Evolutionary conservation across 2,113 vertebrate species (phyloP), one percentile per base, ranked within the genome.

Genomic region (Thamnaconus septentrionalis): DNA sequence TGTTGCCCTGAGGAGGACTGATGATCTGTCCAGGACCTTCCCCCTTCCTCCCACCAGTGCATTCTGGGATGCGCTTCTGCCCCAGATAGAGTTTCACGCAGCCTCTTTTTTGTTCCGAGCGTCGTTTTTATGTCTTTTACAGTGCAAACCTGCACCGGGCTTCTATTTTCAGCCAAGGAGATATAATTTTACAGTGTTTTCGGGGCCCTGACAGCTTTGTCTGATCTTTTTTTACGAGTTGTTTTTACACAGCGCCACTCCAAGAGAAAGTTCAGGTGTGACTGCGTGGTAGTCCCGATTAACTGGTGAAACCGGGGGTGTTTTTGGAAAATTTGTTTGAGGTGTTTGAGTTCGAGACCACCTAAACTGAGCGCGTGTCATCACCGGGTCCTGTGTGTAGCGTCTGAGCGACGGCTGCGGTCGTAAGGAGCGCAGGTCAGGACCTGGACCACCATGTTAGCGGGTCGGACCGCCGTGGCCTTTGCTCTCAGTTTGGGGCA

Each of bases 151-250:
- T 54, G 60, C 49, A 71, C 47, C 61, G 54, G 59, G 53, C 53
- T 75, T 74, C 68, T 78, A 75, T 77, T 76, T 74, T 70, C 51
- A 78, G 76, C 9, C 5, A 66, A 39, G 63, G 62, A 55, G 47
- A 1, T 58, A 49, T 57, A 59, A 45, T 60, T 71, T 69, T 55
- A 64, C 53, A 67, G 60, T 65, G 60, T 76, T 84, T 76, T 59
- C 12, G 76, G 61, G 57, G 9, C 46, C 61, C 62, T 46, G 46
- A 65, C 62, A 58, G 74, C 60, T 69, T 60, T 59, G 71, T 79
- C 59, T 79, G 83, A 84, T 83, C 63, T 82, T 76, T 82, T 74
- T 80, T 82, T 81, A 78, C 41, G 60, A 80, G 72, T 56, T 61
- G 74, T 80, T 85, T 56, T 86, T 71, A 79, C 69, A 45, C 51